Base-by-base conservation (phyloP, 2,888 invertebrate genomes). In the Calameuta pallipes region DNA sequence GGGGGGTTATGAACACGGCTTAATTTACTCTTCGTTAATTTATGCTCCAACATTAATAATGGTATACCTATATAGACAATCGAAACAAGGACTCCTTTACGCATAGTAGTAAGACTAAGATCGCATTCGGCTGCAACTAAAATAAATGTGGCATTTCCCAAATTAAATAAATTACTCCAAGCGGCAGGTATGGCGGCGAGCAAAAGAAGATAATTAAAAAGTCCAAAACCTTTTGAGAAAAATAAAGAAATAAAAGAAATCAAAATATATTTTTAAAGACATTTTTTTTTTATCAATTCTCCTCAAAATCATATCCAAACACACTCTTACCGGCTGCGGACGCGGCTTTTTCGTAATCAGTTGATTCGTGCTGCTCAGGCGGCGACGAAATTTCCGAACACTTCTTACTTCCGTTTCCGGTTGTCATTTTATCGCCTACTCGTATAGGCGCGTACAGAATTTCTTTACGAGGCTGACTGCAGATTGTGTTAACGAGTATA, bases 121-220 rank as follows among this genome's bases (percentile, higher is more conserved):
- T 96, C 95, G 85, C 96, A 96, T 89, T 96, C 95, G 0, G 96
- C 95, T 68, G 94, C 93, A 0, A 96, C 96, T 87, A 96, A 93
- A 84, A 96, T 94, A 88, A 95, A 96, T 0, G 96, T 95, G 85
- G 95, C 94, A 3, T 95, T 94, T 76, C 95, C 95, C 79, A 95
- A 95, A 87, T 96, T 95, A 80, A 95, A 95, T 34, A 95, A 93
- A 12, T 94, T 93, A 12, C 95, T 93, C 93, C 95, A 94, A 86
- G 94, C 94, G 69, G 94, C 94, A 0, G 95, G 95, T 75, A 95
- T 89, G 6, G 87, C 85, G 79, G 94, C 93, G 83, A 94, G 83
- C 83, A 95, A 88, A 76, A 96, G 90, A 78, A 94, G 87, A 13
- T 94, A 87, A 90, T 97, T 96, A 92, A 95, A 96, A 83, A 93